Evolutionary conservation across 2,797 vertebrate species (phyloP).

Genomic region (Clarias pachynema): DNA sequence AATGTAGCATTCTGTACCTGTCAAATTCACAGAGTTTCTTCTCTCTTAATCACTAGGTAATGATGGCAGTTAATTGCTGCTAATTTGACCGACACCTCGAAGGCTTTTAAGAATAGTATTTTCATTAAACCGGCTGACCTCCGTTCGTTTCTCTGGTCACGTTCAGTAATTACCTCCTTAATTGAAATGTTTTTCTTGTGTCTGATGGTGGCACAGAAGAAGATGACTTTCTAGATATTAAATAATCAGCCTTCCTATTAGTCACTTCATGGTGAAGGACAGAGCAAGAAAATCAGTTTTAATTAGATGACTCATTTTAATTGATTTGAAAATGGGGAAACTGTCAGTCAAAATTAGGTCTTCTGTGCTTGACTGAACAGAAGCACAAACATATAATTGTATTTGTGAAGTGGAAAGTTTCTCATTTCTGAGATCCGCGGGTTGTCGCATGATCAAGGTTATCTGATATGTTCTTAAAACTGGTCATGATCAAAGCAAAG

Average conservation of each 20-base stretch:
- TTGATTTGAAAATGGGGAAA: conserved; percentile 75
- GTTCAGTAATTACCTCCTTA: conserved; percentile 66
- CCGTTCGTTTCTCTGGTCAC: conserved; percentile 55
- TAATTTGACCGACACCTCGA: conserved; percentile 37
- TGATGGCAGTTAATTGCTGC: conserved; percentile 31
- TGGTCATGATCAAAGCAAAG: background rate
- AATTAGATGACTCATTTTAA: conserved; percentile 78
- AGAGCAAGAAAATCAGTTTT: conserved; percentile 70
- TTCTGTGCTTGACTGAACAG: conserved; percentile 58
- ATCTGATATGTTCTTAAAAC: conserved; percentile 40
- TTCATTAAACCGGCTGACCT: conserved; percentile 55
- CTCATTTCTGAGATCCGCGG: conserved; percentile 26
- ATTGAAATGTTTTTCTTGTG: conserved; percentile 66
- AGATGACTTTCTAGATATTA: conserved; percentile 73
- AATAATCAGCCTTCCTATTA: conserved; percentile 77
- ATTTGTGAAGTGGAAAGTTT: conserved; percentile 48
- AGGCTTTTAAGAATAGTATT: conserved; percentile 50
- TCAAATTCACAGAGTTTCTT: background rate
- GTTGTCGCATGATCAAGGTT: conserved; percentile 64
- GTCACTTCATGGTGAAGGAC: conserved; percentile 77
- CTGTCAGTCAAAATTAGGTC: conserved; percentile 75
- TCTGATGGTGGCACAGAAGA: conserved; percentile 65
- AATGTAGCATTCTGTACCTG: conserved; percentile 6
- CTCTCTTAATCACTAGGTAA: conserved; percentile 29
- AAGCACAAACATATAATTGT: conserved; percentile 75